Base-by-base conservation (phyloP, 1,140 invertebrate species). In the Oryctes rhinoceros region DNA sequence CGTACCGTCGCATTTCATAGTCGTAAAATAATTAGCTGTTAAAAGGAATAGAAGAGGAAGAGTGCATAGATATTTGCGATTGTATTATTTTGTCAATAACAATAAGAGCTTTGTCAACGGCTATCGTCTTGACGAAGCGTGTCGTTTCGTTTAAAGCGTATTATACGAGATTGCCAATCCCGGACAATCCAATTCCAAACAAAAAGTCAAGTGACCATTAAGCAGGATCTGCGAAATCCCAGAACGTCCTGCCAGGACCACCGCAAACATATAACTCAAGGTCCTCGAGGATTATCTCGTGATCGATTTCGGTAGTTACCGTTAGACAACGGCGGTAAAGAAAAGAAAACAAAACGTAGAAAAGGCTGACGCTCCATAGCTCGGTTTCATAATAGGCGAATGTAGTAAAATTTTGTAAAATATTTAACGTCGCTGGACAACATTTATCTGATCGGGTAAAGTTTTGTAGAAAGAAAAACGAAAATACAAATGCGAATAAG, bases 211-310 rank as follows among this genome's bases (percentile, higher is more conserved):
- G 82, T 83, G 83, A 83, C 83, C 83, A 81, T 83, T 83, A 83
- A 82, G 74, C 79, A 78, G 79, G 82, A 83, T 83, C 81, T 79
- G 47, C 76, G 67, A 80, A 82, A 82, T 83, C 81, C 81, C 80
- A 79, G 35, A 80, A 80, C 81, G 80, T 82, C 80, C 78, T 67
- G 78, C 65, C 79, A 76, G 78, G 80, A 67, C 24, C 78, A 80
- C 82, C 79, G 81, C 80, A 82, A 83, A 83, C 83, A 83, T 82
- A 83, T 83, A 83, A 83, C 83, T 82, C 80, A 82, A 62, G 81
- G 81, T 75, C 81, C 81, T 71, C 30, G 48, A 78, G 79, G 82
- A 82, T 83, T 82, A 83, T 83, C 83, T 80, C 53, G 80, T 83
- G 82, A 83, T 83, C 81, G 83, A 83, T 83, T 83, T 62, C 24